These are phyloP conservation scores for Zygaena filipendulae DNA, from an alignment of 2,888 invertebrate genomes.

Conservation along the genomic window DNA sequence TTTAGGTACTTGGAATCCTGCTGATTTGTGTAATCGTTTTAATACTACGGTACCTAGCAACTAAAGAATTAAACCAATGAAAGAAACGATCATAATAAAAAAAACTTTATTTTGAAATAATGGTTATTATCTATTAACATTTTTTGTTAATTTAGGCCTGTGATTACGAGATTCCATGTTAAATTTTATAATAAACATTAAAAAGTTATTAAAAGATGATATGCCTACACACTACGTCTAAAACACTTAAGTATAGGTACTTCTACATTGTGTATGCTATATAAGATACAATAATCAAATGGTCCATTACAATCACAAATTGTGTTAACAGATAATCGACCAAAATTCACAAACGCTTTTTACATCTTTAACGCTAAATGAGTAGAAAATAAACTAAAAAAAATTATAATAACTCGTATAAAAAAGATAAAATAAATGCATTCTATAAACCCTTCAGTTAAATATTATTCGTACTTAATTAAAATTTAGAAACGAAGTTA, in stretches of 20 bases:
- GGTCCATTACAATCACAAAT: conserved; percentile 15
- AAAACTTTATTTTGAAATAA: conserved; percentile 65
- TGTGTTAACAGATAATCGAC: conserved; percentile 65
- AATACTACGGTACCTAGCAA: too few relatives aligned
- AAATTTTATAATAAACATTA: too few relatives aligned
- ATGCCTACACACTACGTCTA: conserved; percentile 51
- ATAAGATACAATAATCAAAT: conserved; percentile 1
- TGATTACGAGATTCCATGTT: conserved; percentile 46
- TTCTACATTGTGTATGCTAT: background rate
- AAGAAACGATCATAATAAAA: too few relatives aligned
- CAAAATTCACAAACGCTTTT: conserved; percentile 50
- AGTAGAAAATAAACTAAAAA: conserved; percentile 59
- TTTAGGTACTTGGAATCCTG: too few relatives aligned
- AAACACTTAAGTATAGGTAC: conserved; percentile 6
- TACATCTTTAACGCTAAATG: conserved; percentile 38
- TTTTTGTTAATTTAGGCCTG: conserved; percentile 59
- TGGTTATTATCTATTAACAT: conserved; percentile 69
- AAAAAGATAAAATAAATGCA: conserved; percentile 67
- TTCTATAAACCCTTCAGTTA: conserved; percentile 59
- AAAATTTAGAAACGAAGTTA: conserved; percentile 59
- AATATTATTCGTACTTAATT: conserved; percentile 52
- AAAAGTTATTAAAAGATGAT: conserved; percentile 57
- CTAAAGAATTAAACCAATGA: too few relatives aligned
- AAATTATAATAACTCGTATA: too few relatives aligned
- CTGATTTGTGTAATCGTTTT: too few relatives aligned